These are phyloP conservation scores for Pipistrellus nathusii DNA, from an alignment of 2,797 vertebrate species.

Conservation along the genomic window DNA sequence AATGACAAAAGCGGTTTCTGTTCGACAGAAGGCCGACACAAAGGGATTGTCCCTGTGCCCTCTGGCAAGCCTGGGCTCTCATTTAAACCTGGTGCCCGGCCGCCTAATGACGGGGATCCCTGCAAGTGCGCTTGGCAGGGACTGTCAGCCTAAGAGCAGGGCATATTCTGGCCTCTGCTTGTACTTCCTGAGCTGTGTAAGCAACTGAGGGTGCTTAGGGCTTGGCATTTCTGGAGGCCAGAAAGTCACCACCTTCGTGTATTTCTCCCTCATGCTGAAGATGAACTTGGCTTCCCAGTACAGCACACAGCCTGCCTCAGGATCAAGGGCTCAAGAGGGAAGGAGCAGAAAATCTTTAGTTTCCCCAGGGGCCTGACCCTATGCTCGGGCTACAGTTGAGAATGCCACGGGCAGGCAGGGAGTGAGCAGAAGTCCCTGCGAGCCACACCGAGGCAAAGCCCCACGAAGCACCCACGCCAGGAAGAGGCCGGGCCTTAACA, in stretches of 20 bases:
- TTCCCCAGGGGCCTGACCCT: not conserved
- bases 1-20: not conserved
- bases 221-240: not conserved
- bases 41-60: not conserved
- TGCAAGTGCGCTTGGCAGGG: not conserved
- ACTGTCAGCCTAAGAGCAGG: not conserved
- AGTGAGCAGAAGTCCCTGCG: not conserved
- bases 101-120: not conserved
- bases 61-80: constrained; percentile 42
- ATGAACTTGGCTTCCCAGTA: fast-evolving
- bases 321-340: not conserved
- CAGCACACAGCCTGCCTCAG: not conserved
- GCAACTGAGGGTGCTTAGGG: not conserved
- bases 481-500: not conserved
- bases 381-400: not conserved
- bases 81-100: constrained; percentile 29
- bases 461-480: fast-evolving
- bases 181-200: not conserved
- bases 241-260: not conserved
- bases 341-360: not conserved
- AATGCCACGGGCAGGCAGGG: not conserved
- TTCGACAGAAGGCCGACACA: not conserved
- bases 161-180: not conserved
- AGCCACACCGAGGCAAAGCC: fast-evolving
- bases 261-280: not conserved